These are phyloP conservation scores for Diplodus sargus DNA, from an alignment of 2,797 vertebrate genomes.

Conservation along the genomic window DNA sequence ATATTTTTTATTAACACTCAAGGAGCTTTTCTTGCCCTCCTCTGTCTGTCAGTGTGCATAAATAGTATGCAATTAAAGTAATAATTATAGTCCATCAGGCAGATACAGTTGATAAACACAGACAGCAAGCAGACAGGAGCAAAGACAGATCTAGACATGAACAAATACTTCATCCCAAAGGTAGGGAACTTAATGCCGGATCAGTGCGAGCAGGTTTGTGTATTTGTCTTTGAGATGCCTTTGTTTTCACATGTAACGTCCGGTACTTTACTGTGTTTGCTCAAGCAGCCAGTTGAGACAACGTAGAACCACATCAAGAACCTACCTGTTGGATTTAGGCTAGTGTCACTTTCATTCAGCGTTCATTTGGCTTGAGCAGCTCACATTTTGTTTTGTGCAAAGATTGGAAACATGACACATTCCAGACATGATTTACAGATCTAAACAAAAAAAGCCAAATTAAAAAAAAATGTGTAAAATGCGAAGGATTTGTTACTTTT, in stretches of 20 bases:
- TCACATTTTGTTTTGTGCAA: neutral
- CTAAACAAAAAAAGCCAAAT: neutral
- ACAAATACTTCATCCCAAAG: conserved; percentile 10
- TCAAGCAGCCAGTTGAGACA: conserved; percentile 3
- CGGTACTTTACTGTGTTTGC: neutral
- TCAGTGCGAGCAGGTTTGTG: conserved; percentile 7
- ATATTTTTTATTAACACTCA: conserved; percentile 27
- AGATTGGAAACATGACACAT: neutral
- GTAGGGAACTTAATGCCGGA: neutral
- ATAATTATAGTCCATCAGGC: conserved; percentile 32
- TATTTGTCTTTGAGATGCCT: neutral
- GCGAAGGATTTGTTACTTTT: neutral
- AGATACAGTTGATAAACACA: conserved; percentile 18
- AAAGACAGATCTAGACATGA: conserved; percentile 4
- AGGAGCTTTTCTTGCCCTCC: conserved; percentile 19
- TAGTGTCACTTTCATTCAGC: neutral
- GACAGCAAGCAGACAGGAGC: conserved; percentile 15
- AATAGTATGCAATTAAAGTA: conserved; percentile 24
- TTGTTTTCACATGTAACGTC: neutral
- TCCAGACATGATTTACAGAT: neutral
- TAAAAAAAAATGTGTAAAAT: neutral
- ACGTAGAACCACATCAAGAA: neutral
- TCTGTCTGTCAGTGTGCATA: conserved; percentile 30
- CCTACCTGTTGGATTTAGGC: neutral
- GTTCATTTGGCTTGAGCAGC: neutral